A percentile compares a stretch with the other conserved stretches of the same genome.
Evolutionary conservation across 2,113 vertebrate species (phyloP).

Genomic region (Barnardius zonarius): DNA sequence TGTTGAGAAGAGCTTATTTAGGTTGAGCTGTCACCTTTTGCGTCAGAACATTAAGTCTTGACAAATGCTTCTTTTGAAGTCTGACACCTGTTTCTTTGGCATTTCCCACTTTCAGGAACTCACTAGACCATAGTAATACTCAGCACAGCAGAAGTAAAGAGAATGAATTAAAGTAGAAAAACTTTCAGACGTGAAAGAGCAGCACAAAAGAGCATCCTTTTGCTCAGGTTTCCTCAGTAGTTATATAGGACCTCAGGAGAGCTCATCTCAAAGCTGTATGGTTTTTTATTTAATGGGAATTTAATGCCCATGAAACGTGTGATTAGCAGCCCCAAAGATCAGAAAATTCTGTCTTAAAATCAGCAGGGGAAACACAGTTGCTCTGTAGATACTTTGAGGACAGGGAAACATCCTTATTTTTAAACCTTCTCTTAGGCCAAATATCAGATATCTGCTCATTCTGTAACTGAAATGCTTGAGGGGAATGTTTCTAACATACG

Average conservation of each 20-base stretch:
- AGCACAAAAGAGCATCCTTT: constrained; percentile 25
- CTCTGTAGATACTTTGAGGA: neutral
- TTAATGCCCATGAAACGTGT: neutral
- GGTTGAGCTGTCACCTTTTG: constrained; percentile 51
- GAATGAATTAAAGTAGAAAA: constrained; percentile 61
- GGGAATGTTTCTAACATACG: neutral
- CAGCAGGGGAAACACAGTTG: neutral
- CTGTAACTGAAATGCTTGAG: neutral
- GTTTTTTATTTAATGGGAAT: neutral
- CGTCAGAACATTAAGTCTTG: constrained; percentile 59
- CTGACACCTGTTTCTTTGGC: constrained; percentile 66
- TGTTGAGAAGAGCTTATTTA: constrained; percentile 50
- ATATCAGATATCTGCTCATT: neutral
- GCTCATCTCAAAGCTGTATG: neutral
- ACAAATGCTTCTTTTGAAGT: constrained; percentile 66
- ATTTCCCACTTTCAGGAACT: constrained; percentile 51
- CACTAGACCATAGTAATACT: constrained; percentile 52
- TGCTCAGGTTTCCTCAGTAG: neutral
- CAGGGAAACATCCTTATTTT: neutral
- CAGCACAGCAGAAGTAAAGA: constrained; percentile 53
- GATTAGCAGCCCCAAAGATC: neutral
- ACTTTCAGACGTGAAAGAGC: constrained; percentile 18
- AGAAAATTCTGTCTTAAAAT: neutral
- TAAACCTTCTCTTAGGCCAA: neutral
- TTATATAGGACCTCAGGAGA: neutral